Conservation (phyloP, 2,113 vertebrate genomes). For the Aix galericulata region DNA sequence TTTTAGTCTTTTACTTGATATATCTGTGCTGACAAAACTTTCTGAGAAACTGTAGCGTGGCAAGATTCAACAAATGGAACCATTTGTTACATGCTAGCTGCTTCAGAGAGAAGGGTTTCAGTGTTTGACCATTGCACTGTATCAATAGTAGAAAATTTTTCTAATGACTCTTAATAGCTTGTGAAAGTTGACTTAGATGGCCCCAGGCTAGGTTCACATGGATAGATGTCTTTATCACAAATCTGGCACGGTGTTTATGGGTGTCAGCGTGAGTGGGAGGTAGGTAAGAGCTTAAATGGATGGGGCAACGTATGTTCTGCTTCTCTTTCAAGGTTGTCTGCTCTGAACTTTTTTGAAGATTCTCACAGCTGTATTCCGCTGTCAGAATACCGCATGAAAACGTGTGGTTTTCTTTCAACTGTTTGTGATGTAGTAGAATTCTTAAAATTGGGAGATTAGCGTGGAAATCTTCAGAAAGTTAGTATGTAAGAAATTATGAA, state of each 20-base stretch:
- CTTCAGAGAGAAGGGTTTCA: background rate
- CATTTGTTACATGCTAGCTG: background rate
- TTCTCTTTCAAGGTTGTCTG: background rate
- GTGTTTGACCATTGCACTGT: background rate
- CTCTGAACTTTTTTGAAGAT: background rate
- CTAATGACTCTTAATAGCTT: background rate
- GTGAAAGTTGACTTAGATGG: background rate
- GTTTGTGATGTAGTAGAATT: background rate
- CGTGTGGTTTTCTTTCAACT: background rate
- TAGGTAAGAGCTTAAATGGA: background rate
- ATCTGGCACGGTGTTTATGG: background rate
- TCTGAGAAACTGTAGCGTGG: background rate
- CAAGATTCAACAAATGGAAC: background rate
- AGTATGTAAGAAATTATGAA: background rate
- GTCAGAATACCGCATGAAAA: background rate
- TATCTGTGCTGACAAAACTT: background rate
- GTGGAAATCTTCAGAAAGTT: background rate
- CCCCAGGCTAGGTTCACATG: slow-evolving; percentile 21
- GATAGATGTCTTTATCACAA: background rate
- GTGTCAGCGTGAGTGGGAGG: slow-evolving; percentile 39
- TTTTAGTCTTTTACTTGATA: background rate
- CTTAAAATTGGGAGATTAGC: background rate
- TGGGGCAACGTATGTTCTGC: background rate
- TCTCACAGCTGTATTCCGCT: background rate
- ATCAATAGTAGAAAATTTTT: background rate